Evolutionary conservation across 2,797 vertebrate genomes (phyloP).

Genomic region (Siniperca undulata): DNA sequence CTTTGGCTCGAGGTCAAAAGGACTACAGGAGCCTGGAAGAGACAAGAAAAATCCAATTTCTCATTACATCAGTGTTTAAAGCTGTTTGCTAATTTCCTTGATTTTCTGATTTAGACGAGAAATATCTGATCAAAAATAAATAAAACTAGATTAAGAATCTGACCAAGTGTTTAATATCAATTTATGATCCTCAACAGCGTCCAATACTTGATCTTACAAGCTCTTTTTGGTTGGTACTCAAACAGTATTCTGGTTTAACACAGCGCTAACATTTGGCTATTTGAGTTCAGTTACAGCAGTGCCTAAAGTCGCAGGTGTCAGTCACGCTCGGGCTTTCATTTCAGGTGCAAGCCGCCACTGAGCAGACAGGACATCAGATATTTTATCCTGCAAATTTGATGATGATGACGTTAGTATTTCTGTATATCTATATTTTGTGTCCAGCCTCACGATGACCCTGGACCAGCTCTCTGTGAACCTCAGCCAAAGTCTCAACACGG

Average conservation of each 20-base stretch:
- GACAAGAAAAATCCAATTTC: background rate
- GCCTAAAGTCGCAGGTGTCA: background rate
- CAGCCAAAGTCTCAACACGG: background rate
- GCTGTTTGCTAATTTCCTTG: no score
- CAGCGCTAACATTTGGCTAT: no score
- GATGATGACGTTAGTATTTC: background rate
- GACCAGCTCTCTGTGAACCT: constrained; percentile 62
- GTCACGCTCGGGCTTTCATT: background rate
- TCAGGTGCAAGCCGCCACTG: background rate
- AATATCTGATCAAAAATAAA: no score
- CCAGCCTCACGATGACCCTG: constrained; percentile 70
- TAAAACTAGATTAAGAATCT: no score
- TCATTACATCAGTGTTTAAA: background rate
- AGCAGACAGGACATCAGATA: no score
- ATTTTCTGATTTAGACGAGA: no score
- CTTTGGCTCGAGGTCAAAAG: background rate
- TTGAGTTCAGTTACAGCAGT: no score
- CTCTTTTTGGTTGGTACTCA: no score
- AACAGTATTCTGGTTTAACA: no score
- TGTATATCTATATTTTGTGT: background rate
- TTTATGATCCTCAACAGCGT: no score
- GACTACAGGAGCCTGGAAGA: background rate
- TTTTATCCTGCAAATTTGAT: background rate
- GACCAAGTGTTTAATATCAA: no score
- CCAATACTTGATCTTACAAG: no score